Conservation (phyloP, 2,797 vertebrate species). For the Esox lucius region DNA sequence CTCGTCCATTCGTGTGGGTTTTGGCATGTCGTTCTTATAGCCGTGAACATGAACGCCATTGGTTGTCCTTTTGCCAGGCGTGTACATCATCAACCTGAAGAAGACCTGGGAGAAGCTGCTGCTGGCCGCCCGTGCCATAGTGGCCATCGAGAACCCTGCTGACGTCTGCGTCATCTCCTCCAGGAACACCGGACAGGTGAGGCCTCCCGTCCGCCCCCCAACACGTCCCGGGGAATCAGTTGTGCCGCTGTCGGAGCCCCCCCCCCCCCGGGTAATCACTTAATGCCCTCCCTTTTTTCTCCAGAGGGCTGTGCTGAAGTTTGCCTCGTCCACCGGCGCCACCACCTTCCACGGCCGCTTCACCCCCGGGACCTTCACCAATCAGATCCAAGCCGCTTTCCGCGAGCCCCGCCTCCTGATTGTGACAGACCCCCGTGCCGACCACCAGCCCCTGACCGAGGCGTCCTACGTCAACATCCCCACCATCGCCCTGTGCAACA, state of each 20-base stretch:
- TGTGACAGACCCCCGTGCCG: slow-evolving; percentile 92
- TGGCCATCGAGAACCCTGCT: slow-evolving; percentile 96
- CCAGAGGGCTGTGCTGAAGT: slow-evolving; percentile 95
- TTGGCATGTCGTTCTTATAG: too few relatives aligned
- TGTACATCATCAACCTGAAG: slow-evolving; percentile 96
- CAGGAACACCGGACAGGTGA: slow-evolving; percentile 16
- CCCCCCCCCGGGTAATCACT: too few relatives aligned
- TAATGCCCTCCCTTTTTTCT: slow-evolving; percentile 8
- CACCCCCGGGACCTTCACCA: slow-evolving; percentile 98
- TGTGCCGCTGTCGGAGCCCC: too few relatives aligned
- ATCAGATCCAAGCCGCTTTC: slow-evolving; percentile 98
- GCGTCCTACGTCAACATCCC: slow-evolving; percentile 97
- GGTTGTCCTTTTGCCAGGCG: slow-evolving; percentile 72
- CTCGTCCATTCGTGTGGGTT: too few relatives aligned
- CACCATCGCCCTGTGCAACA: slow-evolving; percentile 95
- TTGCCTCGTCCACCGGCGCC: slow-evolving; percentile 89
- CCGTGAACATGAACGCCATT: neutral
- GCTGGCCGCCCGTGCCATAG: slow-evolving; percentile 93
- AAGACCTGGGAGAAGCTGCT: slow-evolving; percentile 99
- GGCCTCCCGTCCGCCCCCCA: neutral
- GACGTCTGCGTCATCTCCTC: slow-evolving; percentile 97
- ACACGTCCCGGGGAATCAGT: neutral
- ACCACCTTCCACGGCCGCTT: slow-evolving; percentile 97
- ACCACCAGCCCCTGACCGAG: slow-evolving; percentile 96
- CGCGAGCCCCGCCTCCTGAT: slow-evolving; percentile 92